Percentiles rank a stretch among this genome's conserved stretches.
phyloP scores from a whole-genome alignment of 1,140 invertebrate genomes.

The Schlechtendalia chinensis region DNA sequence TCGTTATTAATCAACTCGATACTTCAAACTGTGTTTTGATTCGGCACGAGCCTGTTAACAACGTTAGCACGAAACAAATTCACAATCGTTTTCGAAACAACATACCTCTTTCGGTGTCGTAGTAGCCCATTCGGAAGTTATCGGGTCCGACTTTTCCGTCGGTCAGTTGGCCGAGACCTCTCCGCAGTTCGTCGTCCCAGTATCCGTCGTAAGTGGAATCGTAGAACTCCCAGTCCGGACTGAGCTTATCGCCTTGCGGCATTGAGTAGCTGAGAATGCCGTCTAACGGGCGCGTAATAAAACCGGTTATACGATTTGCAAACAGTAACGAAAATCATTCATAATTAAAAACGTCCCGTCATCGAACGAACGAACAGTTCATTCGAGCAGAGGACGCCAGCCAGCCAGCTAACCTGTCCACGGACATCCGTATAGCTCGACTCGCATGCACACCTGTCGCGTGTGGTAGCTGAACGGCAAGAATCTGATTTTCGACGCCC shows the following conservation, averaged over 20 bases:
- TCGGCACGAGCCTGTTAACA: too few species aligned
- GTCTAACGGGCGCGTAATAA: constrained; percentile 61
- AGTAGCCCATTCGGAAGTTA: constrained; percentile 65
- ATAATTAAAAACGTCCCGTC: constrained; percentile 11
- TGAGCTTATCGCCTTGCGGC: constrained; percentile 74
- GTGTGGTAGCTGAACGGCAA: constrained; percentile 71
- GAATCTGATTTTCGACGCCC: constrained; percentile 72
- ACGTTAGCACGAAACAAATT: too few species aligned
- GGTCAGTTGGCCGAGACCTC: constrained; percentile 71
- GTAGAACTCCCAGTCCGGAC: constrained; percentile 70
- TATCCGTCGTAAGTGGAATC: constrained; percentile 78
- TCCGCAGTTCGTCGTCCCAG: constrained; percentile 63
- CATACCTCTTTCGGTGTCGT: constrained; percentile 59
- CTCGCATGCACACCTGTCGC: constrained; percentile 75
- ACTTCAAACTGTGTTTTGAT: too few species aligned
- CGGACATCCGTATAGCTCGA: constrained; percentile 73
- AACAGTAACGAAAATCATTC: too few species aligned
- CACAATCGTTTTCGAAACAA: too few species aligned
- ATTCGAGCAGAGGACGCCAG: constrained; percentile 46
- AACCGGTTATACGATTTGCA: too few species aligned
- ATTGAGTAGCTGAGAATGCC: constrained; percentile 77
- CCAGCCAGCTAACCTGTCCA: constrained; percentile 70
- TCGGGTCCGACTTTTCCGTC: constrained; percentile 69
- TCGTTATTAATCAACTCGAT: too few species aligned
- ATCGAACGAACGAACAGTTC: background rate